These are phyloP conservation scores for Ptychochromis oligacanthus DNA, from an alignment of 2,113 vertebrate species.

Conservation along the genomic window DNA sequence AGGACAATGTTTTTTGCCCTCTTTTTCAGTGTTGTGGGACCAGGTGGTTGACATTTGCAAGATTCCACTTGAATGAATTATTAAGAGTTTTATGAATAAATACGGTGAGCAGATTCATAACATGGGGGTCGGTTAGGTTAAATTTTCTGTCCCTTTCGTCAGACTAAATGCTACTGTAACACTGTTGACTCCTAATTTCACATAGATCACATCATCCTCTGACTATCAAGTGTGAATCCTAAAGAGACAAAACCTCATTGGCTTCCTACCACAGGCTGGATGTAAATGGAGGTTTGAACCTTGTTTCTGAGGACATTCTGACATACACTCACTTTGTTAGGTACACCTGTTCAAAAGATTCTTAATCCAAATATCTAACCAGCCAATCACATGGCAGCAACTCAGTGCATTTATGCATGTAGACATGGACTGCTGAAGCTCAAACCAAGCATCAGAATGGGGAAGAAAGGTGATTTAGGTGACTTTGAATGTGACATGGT, in stretches of 20 bases:
- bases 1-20: not conserved
- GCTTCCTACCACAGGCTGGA: not conserved
- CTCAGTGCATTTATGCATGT: not conserved
- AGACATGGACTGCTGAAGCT: not conserved
- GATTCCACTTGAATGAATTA: constrained; percentile 30
- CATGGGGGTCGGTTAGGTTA: not conserved
- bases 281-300: not conserved
- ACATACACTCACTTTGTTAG: not conserved
- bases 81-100: constrained; percentile 22
- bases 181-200: not conserved
- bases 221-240: not conserved
- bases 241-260: not conserved
- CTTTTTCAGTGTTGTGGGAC: not conserved
- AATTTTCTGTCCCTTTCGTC: not conserved
- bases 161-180: not conserved
- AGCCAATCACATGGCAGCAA: not conserved
- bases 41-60: constrained; percentile 38
- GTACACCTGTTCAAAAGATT: not conserved
- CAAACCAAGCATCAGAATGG: no score
- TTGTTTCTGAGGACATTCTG: not conserved
- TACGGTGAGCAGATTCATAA: not conserved
- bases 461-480: no score
- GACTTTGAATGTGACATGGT: no score
- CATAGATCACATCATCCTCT: not conserved
- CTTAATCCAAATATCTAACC: not conserved